A percentile compares a stretch with the other conserved stretches of the same genome.
These are phyloP conservation scores for Pelosia muscerda DNA, from an alignment of 2,888 invertebrate genomes.

Conservation along the genomic window DNA sequence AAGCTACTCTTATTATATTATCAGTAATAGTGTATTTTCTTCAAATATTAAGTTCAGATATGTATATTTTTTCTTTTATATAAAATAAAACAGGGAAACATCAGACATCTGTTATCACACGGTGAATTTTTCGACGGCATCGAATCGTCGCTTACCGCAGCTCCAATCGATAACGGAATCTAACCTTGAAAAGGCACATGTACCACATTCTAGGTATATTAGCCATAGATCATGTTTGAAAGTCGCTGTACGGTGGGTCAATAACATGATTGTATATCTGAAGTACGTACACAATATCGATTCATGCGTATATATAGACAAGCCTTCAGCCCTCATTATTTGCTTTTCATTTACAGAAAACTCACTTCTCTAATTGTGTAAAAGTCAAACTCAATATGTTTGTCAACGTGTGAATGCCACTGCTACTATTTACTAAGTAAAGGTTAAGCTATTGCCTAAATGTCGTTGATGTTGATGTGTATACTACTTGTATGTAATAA, in stretches of 20 bases:
- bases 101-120: not conserved
- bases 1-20: too few species aligned
- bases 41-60: not conserved
- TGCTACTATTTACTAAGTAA: conserved; percentile 27
- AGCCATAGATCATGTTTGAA: conserved; percentile 3
- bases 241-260: not conserved
- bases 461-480: conserved; percentile 21
- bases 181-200: conserved; percentile 7
- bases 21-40: too few species aligned
- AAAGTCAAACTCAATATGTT: conserved; percentile 24
- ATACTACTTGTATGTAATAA: conserved; percentile 14
- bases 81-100: not conserved
- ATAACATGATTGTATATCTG: not conserved
- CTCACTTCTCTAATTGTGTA: conserved; percentile 15
- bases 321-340: not conserved
- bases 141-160: conserved; percentile 8
- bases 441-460: conserved; percentile 25
- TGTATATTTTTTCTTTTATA: not conserved
- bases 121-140: conserved; percentile 15
- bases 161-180: conserved; percentile 6
- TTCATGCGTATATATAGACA: not conserved
- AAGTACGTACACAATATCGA: not conserved
- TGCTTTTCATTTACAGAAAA: conserved; percentile 10
- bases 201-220: not conserved
- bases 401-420: conserved; percentile 10